phyloP scores from a whole-genome alignment of 2,888 invertebrate species.

The Agriopis marginaria region DNA sequence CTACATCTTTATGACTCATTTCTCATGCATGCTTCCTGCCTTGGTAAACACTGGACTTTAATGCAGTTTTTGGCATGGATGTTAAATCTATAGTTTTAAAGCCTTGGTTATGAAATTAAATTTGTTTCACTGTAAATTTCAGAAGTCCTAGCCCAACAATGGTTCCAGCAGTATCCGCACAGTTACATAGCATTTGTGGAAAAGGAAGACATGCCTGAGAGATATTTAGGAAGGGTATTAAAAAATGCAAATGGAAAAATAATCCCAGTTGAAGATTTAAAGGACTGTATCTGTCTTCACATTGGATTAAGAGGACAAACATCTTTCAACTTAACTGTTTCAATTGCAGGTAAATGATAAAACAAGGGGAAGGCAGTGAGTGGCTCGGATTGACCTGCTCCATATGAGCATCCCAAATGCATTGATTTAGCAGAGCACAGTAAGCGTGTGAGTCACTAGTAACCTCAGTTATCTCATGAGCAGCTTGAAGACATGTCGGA shows the following conservation, averaged over 20 bases:
- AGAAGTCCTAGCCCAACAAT: constrained; percentile 65
- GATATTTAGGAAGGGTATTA: constrained; percentile 68
- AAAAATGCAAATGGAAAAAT: constrained; percentile 55
- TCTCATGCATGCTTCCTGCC: no score
- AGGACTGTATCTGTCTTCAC: constrained; percentile 87
- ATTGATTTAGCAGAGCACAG: no score
- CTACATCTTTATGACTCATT: no score
- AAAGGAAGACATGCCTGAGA: constrained; percentile 59
- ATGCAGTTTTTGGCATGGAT: neutral
- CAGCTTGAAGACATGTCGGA: no score
- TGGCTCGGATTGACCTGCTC: no score
- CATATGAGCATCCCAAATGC: no score
- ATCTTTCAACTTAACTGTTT: constrained; percentile 87
- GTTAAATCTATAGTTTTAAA: neutral
- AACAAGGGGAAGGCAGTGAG: no score
- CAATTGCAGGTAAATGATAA: constrained; percentile 71
- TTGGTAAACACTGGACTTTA: no score
- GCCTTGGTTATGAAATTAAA: neutral
- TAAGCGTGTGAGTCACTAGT: no score
- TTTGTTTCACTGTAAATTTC: constrained; percentile 28
- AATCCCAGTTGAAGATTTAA: constrained; percentile 63
- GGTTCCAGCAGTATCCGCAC: constrained; percentile 66
- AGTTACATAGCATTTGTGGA: constrained; percentile 70
- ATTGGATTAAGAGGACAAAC: constrained; percentile 89
- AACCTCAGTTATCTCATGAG: no score